These are phyloP conservation scores for Rhinolophus ferrumequinum DNA, from an alignment of 2,113 vertebrate genomes.

Conservation along the genomic window DNA sequence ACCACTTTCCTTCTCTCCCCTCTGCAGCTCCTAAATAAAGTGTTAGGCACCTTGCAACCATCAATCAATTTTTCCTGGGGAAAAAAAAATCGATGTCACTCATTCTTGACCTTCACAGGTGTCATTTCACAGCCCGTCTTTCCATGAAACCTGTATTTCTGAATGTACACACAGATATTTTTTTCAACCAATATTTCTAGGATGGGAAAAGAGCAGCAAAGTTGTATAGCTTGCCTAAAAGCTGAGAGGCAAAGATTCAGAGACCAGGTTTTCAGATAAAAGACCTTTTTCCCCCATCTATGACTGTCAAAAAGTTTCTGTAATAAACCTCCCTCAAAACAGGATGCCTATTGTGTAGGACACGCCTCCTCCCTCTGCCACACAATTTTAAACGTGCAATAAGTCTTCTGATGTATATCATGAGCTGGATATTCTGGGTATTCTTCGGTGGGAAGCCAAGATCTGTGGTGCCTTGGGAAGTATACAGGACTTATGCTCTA, in stretches of 20 bases:
- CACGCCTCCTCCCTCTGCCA: not conserved
- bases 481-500: not conserved
- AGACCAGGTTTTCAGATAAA: slow-evolving; percentile 22
- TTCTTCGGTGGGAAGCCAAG: not conserved
- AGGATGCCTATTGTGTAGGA: not conserved
- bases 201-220: not conserved
- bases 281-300: not conserved
- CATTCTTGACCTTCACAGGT: not conserved
- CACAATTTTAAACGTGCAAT: not conserved
- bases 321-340: not conserved
- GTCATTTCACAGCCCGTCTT: not conserved
- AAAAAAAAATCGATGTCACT: not conserved
- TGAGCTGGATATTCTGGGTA: not conserved
- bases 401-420: not conserved
- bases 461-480: not conserved
- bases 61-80: not conserved
- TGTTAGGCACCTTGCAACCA: not conserved
- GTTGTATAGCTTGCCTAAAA: not conserved
- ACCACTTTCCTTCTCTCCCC: not conserved
- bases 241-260: not conserved
- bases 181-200: not conserved
- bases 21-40: not conserved
- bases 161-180: not conserved
- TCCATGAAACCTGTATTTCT: not conserved
- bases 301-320: not conserved